Evolutionary conservation across 2,888 invertebrate genomes (phyloP), one percentile per base, ranked within the genome.

Genomic region (Norana najaformis): DNA sequence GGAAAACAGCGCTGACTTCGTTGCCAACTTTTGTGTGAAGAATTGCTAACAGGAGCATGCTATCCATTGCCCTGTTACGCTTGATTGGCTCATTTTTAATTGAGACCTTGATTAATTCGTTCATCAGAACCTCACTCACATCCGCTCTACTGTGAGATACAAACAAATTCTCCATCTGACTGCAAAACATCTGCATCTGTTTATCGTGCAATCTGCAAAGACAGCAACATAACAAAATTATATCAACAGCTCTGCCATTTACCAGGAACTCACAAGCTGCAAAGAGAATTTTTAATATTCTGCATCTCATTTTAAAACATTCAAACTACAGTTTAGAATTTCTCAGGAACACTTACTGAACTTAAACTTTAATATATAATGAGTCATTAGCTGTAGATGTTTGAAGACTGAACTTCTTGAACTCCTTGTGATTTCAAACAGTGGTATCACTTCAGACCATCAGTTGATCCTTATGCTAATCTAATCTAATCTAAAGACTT

Each of bases 1-100:
- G 37, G 14, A 85, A 85, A 6, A 85, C 85, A 36, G 36, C 85
- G 30, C 85, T 85, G 85, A 99, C 96, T 96, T 99, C 98, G 6
- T 96, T 96, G 30, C 97, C 98, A 83, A 99, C 96, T 94, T 98
- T 98, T 0, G 97, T 97, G 94, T 98, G 98, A 47, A 98, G 95
- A 91, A 97, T 96, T 0, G 97, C 96, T 30, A 99, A 95, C 0
- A 99, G 94, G 93, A 98, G 96, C 41, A 97, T 96, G 93, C 98
- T 97, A 93, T 99, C 98, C 35, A 97, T 96, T 0, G 97, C 95
- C 93, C 85, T 35, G 37, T 85, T 85, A 34, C 85, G 85, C 37
- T 85, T 85, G 18, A 85, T 36, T 85, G 16, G 34, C 85, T 85
- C 85, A 23, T 85, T 85, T 14, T 37, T 35, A 36, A 85, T 37